These are phyloP conservation scores for Bubo bubo DNA, from an alignment of 2,113 vertebrate genomes.

Conservation along the genomic window DNA sequence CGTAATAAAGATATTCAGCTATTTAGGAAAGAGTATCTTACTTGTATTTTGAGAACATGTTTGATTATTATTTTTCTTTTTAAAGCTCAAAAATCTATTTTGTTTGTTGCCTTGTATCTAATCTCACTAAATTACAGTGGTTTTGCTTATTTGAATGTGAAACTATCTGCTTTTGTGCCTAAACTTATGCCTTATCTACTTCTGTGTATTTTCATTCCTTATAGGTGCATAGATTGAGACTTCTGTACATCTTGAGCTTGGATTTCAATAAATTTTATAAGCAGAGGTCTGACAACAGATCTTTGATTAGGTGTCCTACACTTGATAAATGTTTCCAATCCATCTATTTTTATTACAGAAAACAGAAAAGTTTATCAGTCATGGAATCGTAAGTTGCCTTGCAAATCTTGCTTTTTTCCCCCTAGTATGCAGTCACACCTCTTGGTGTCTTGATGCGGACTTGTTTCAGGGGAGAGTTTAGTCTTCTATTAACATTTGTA, in stretches of 20 bases:
- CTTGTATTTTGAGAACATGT: not conserved
- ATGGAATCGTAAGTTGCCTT: not conserved
- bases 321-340: not conserved
- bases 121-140: not conserved
- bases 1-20: not conserved
- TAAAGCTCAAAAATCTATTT: not conserved
- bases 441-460: not conserved
- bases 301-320: not conserved
- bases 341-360: not conserved
- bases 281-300: not conserved
- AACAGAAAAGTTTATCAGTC: not conserved
- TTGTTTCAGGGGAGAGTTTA: not conserved
- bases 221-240: not conserved
- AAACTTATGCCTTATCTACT: not conserved
- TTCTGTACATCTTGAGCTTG: not conserved
- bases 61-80: not conserved
- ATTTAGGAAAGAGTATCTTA: not conserved
- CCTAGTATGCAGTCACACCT: not conserved
- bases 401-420: not conserved
- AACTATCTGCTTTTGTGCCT: not conserved
- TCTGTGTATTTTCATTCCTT: not conserved
- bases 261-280: not conserved
- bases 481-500: not conserved
- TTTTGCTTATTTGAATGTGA: not conserved
- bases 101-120: not conserved